A percentile compares a stretch with the other conserved stretches of the same genome.
Evolutionary conservation across 2,888 invertebrate species (phyloP).

Genomic region (Ichneumoninae sp.): DNA sequence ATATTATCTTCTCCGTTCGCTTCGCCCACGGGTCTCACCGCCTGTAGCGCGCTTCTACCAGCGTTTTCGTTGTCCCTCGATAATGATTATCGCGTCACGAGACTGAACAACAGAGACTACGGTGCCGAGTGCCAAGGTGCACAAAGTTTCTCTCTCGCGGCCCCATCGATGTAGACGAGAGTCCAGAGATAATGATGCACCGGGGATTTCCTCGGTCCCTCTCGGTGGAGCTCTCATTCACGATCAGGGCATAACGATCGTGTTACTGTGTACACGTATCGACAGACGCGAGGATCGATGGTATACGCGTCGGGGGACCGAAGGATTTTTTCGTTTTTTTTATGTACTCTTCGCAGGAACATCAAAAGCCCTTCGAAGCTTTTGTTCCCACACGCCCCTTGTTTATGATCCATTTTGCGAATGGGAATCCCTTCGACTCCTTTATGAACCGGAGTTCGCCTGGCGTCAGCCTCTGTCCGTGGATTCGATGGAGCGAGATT

Average conservation of each 20-base stretch:
- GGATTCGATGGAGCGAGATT: background rate
- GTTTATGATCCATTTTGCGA: background rate
- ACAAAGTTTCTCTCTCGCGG: slow-evolving; percentile 15
- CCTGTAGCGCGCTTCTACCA: slow-evolving; percentile 13
- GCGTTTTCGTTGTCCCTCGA: slow-evolving; percentile 51
- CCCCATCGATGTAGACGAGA: background rate
- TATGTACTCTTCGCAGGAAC: background rate
- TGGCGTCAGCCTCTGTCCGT: background rate
- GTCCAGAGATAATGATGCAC: slow-evolving; percentile 63
- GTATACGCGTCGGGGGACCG: slow-evolving; percentile 5
- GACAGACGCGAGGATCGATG: slow-evolving; percentile 45
- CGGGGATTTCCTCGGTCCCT: slow-evolving; percentile 38
- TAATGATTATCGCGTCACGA: slow-evolving; percentile 63
- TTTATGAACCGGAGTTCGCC: background rate
- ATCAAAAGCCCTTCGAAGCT: background rate
- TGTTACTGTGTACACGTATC: slow-evolving; percentile 26
- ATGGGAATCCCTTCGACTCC: background rate
- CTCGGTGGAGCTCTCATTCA: slow-evolving; percentile 24
- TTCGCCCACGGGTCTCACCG: slow-evolving; percentile 30
- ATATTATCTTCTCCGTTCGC: slow-evolving; percentile 3
- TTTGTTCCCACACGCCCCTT: background rate
- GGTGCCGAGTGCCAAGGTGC: slow-evolving; percentile 6
- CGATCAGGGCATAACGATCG: slow-evolving; percentile 18
- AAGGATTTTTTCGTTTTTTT: background rate
- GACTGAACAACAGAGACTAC: slow-evolving; percentile 55